A percentile compares a stretch with the other conserved stretches of the same genome.
phyloP scores from a whole-genome alignment of 2,797 vertebrate species.

The Cirrhinus mrigala region DNA sequence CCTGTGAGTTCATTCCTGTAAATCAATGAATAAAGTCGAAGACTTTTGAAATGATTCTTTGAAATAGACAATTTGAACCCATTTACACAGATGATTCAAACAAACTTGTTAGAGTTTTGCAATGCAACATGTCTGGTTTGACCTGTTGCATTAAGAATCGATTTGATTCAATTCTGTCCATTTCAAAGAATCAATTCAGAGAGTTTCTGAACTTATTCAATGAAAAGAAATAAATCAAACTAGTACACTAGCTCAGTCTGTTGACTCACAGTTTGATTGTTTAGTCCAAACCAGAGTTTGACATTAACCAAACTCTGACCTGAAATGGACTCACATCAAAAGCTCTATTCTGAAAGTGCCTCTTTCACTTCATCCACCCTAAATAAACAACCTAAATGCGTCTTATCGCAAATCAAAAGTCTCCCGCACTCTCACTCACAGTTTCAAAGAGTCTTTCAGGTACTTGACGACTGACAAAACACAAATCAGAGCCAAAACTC shows the following conservation, averaged over 20 bases:
- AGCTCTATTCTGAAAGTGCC: background rate
- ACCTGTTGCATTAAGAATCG: no score
- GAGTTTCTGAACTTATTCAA: no score
- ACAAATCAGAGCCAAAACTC: constrained; percentile 69
- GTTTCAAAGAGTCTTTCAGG: constrained; percentile 60
- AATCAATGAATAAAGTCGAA: no score
- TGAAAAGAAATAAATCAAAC: no score
- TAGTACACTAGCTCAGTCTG: background rate
- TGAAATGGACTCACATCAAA: constrained; percentile 16
- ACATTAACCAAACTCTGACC: background rate
- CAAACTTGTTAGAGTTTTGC: no score
- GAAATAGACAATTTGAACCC: no score
- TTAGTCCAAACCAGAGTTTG: background rate
- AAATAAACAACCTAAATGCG: background rate
- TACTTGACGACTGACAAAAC: constrained; percentile 59
- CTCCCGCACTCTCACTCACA: constrained; percentile 28
- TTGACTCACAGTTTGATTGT: background rate
- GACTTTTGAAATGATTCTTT: no score
- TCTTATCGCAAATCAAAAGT: background rate
- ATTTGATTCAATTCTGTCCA: no score
- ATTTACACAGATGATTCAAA: no score
- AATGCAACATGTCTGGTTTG: no score
- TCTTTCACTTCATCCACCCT: constrained; percentile 5
- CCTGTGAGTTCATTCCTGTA: no score
- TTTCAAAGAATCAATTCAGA: no score